These are phyloP conservation scores for Sebastolobus altivelis DNA, from an alignment of 2,797 vertebrate species.

Conservation along the genomic window DNA sequence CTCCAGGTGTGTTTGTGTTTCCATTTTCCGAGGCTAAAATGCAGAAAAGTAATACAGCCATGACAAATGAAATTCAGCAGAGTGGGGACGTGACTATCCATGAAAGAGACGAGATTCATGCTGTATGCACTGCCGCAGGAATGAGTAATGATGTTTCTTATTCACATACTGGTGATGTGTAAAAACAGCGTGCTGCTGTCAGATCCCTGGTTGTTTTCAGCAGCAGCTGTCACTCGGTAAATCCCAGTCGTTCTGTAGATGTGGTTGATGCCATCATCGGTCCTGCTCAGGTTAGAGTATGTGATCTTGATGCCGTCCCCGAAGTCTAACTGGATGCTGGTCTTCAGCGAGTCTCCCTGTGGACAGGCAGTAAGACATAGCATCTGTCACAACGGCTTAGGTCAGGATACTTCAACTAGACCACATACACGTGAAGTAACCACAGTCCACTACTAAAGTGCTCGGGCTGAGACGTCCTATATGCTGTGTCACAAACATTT, in stretches of 20 bases:
- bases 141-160: conserved; percentile 66
- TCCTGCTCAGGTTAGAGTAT: conserved; percentile 95
- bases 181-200: conserved; percentile 92
- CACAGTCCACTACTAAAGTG: conserved; percentile 61
- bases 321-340: conserved; percentile 95
- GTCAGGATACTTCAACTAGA: conserved; percentile 57
- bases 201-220: conserved; percentile 93
- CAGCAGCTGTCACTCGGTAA: conserved; percentile 91
- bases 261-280: conserved; percentile 93
- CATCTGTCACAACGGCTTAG: conserved; percentile 75
- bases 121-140: conserved; percentile 45
- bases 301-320: conserved; percentile 95
- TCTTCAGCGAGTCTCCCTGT: conserved; percentile 93
- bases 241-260: conserved; percentile 92
- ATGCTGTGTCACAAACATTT: conserved; percentile 66
- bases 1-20: conserved; percentile 42
- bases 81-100: conserved; percentile 55
- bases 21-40: conserved; percentile 42
- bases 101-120: conserved; percentile 53
- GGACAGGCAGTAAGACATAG: conserved; percentile 62
- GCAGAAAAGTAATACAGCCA: conserved; percentile 49
- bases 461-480: conserved; percentile 44
- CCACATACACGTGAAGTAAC: conserved; percentile 38
- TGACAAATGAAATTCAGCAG: conserved; percentile 58
- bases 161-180: conserved; percentile 94